Evolutionary conservation across 2,888 invertebrate species (phyloP).

Genomic region (Synanthedon andrenaeformis): DNA sequence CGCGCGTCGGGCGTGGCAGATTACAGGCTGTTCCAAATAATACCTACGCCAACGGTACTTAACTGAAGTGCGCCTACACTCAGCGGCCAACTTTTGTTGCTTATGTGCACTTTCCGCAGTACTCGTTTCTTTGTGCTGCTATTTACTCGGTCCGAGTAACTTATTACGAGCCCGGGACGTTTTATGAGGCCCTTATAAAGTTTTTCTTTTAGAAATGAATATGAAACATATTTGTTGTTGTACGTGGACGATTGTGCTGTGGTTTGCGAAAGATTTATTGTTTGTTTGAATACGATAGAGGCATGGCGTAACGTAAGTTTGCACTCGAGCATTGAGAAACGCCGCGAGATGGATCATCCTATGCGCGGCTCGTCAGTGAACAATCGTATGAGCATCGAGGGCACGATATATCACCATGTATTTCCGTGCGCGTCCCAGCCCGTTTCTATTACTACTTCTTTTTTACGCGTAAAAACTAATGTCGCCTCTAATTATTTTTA

Average conservation of each 20-base stretch:
- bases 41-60: conserved; percentile 48
- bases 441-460: conserved; percentile 49
- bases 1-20: conserved; percentile 65
- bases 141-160: conserved; percentile 37
- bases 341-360: conserved; percentile 29
- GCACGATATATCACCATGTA: conserved; percentile 58
- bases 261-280: conserved; percentile 17
- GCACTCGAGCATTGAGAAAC: neutral
- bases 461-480: conserved; percentile 70
- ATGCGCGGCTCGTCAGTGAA: conserved; percentile 32
- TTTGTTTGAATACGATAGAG: conserved; percentile 7
- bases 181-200: conserved; percentile 43
- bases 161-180: conserved; percentile 35
- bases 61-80: conserved; percentile 49
- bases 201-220: conserved; percentile 42
- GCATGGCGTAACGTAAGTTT: too few species aligned
- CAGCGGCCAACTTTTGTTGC: conserved; percentile 45
- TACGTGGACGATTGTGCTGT: conserved; percentile 19
- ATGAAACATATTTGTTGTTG: conserved; percentile 33
- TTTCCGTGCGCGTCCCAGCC: conserved; percentile 53
- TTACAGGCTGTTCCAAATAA: conserved; percentile 66
- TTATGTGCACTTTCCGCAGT: conserved; percentile 43
- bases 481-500: conserved; percentile 70
- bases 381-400: conserved; percentile 45
- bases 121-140: conserved; percentile 38